phyloP scores from a whole-genome alignment of 2,797 vertebrate genomes.

The Enteromius paludinosus region DNA sequence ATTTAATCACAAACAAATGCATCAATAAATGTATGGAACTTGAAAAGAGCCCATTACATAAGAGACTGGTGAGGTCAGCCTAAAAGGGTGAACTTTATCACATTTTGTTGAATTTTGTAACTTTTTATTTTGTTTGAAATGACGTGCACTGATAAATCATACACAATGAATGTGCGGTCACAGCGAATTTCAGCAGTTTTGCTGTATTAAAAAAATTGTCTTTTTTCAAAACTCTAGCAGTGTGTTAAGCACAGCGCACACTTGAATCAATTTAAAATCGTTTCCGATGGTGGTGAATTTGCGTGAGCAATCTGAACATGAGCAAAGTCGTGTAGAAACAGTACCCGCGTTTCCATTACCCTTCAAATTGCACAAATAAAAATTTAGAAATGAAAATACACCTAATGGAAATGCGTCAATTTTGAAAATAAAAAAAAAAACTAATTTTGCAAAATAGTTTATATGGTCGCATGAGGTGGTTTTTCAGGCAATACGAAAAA shows the following conservation, averaged over 20 bases:
- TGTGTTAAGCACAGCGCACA: neutral
- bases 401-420: too few relatives aligned
- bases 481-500: too few relatives aligned
- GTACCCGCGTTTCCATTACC: neutral
- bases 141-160: neutral
- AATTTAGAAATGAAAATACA: too few relatives aligned
- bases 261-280: neutral
- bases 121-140: neutral
- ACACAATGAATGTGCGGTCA: neutral
- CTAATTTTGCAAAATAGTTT: too few relatives aligned
- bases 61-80: neutral
- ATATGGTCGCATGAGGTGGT: too few relatives aligned
- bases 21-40: neutral
- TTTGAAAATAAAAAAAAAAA: too few relatives aligned
- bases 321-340: neutral
- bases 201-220: neutral
- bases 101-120: neutral
- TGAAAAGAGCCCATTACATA: neutral
- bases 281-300: neutral
- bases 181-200: neutral
- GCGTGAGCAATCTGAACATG: neutral
- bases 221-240: neutral
- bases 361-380: too few relatives aligned
- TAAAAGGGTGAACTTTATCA: neutral
- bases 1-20: neutral